phyloP scores from a whole-genome alignment of 2,888 invertebrate genomes.

The Lissocephala sabroskyi region DNA sequence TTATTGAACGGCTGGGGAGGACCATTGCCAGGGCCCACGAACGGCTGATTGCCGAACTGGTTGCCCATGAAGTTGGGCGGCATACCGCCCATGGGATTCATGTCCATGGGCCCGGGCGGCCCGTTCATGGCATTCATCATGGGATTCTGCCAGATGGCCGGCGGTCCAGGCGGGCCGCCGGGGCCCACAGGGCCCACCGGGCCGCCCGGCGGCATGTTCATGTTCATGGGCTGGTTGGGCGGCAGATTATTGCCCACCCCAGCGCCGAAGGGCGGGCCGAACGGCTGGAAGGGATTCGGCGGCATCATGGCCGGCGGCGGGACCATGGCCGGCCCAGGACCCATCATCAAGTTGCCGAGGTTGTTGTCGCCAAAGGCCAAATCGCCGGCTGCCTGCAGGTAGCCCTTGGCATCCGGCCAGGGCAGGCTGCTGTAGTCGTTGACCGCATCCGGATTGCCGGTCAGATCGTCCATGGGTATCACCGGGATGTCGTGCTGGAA shows the following conservation, averaged over 20 bases:
- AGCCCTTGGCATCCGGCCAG: slow-evolving; percentile 89
- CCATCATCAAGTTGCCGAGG: slow-evolving; percentile 14
- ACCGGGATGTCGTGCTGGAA: slow-evolving; percentile 83
- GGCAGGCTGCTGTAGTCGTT: slow-evolving; percentile 84
- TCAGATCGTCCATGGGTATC: slow-evolving; percentile 92
- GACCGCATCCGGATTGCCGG: slow-evolving; percentile 85
- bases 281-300: slow-evolving; percentile 62
- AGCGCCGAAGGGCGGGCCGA: slow-evolving; percentile 34
- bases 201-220: slow-evolving; percentile 4
- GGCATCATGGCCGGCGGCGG: slow-evolving; percentile 31
- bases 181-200: not conserved
- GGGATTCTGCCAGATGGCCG: slow-evolving; percentile 48
- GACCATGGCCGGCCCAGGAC: slow-evolving; percentile 24
- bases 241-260: slow-evolving; percentile 25
- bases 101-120: slow-evolving; percentile 36
- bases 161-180: slow-evolving; percentile 18
- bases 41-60: slow-evolving; percentile 42
- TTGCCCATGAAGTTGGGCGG: slow-evolving; percentile 43
- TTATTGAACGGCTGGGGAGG: slow-evolving; percentile 36
- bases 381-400: slow-evolving; percentile 34
- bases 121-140: slow-evolving; percentile 50
- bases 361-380: slow-evolving; percentile 23
- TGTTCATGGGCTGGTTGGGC: slow-evolving; percentile 14
- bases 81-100: slow-evolving; percentile 27
- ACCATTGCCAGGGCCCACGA: slow-evolving; percentile 25